Evolutionary conservation across 1,140 invertebrate genomes (phyloP), one percentile per base, ranked within the genome.

Genomic region (Drosophila willistoni): DNA sequence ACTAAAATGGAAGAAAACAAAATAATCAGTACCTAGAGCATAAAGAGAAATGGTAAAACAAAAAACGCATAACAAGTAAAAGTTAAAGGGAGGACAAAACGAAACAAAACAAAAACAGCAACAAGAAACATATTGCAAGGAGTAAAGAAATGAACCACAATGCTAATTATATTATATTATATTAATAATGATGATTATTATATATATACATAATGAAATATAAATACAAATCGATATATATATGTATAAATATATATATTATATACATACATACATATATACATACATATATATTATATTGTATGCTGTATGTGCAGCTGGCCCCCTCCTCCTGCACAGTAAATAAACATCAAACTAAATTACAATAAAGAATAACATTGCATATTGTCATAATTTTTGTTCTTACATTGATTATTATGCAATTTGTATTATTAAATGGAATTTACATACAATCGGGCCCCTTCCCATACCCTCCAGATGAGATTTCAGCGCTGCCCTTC

Each of bases 301-400:
- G 5, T 59, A 77, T 77, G 75, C 74, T 59, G 75, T 66, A 77
- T 60, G 73, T 77, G 75, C 73, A 66, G 68, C 62, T 9, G 29
- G 55, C 36, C 13, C 73, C 44, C 68, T 73, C 77, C 73, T 47
- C 13, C 66, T 61, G 73, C 75, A 78, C 73, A 71, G 51, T 64
- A 81, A 62, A 62, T 56, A 51, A 51, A 51, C 61, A 68, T 69
- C 64, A 87, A 72, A 79, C 56, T 86, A 82, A 85, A 89, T 86
- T 83, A 86, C 83, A 89, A 86, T 86, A 86, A 86, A 86, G 84
- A 86, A 86, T 83, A 87, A 81, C 87, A 86, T 86, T 87, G 79
- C 83, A 86, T 86, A 86, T 86, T 86, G 83, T 51, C 44, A 51
- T 51, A 51, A 51, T 51, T 51, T 51, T 51, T 51, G 44, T 51